These are phyloP conservation scores for Brachyptera risi DNA, from an alignment of 2,888 invertebrate genomes.

Conservation along the genomic window DNA sequence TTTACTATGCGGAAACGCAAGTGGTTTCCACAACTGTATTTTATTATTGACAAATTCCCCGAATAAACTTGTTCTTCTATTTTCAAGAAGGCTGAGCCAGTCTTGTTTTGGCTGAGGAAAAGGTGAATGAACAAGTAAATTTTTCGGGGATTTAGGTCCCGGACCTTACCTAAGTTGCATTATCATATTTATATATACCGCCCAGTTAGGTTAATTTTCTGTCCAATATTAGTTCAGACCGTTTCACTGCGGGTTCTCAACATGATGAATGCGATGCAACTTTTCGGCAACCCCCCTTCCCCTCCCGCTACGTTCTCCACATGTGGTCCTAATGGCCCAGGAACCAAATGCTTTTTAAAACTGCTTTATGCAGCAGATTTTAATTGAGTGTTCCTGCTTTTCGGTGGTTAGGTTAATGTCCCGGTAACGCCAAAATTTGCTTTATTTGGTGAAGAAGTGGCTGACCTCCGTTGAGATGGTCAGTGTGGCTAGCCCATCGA, in stretches of 20 bases:
- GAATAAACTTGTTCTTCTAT: background rate
- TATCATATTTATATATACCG: constrained; percentile 1
- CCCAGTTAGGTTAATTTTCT: background rate
- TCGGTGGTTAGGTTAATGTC: background rate
- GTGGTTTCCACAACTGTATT: no score
- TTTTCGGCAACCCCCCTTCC: constrained; percentile 3
- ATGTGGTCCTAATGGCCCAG: background rate
- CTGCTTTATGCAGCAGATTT: background rate
- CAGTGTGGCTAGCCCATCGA: constrained; percentile 7
- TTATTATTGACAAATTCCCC: background rate
- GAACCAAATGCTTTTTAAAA: constrained; percentile 7
- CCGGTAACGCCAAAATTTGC: constrained; percentile 10
- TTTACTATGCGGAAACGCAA: no score
- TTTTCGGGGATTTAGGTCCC: constrained; percentile 19
- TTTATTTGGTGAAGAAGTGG: constrained; percentile 3
- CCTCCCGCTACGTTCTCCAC: background rate
- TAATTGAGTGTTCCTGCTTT: background rate
- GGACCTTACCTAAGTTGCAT: constrained; percentile 17
- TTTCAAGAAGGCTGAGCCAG: background rate
- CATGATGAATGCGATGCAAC: background rate
- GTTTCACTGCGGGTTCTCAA: constrained; percentile 7
- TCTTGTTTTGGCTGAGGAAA: constrained; percentile 12
- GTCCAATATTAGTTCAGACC: background rate
- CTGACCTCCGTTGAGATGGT: constrained; percentile 21
- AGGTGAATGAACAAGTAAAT: constrained; percentile 23